phyloP scores from a whole-genome alignment of 2,113 vertebrate genomes.

The Corydoras maculifer region DNA sequence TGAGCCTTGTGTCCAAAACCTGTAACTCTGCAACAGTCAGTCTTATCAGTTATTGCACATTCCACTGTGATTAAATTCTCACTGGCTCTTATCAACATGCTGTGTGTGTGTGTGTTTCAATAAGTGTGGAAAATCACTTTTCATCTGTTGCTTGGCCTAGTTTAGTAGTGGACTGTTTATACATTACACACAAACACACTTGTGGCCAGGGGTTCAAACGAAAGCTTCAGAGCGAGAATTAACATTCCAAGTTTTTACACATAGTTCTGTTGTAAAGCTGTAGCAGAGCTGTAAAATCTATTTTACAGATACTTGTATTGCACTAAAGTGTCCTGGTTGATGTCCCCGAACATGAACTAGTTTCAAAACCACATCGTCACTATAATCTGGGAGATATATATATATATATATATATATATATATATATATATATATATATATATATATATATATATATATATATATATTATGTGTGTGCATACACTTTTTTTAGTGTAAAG shows the following conservation, averaged over 20 bases:
- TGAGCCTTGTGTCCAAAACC: constrained; percentile 7
- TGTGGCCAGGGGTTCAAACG: constrained; percentile 10
- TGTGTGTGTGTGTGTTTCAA: constrained; percentile 1
- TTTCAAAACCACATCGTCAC: too few species aligned
- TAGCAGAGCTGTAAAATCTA: not conserved
- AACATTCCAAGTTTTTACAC: not conserved
- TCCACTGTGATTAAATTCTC: constrained; percentile 23
- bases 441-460: too few species aligned
- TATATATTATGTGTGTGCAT: not conserved
- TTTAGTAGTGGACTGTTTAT: constrained; percentile 13
- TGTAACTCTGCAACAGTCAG: constrained; percentile 14
- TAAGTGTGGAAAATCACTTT: constrained; percentile 13
- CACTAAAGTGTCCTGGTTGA: too few species aligned
- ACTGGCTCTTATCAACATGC: constrained; percentile 19
- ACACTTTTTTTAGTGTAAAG: not conserved
- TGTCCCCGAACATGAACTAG: too few species aligned
- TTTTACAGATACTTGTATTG: not conserved
- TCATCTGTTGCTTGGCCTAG: constrained; percentile 17
- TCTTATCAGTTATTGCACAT: constrained; percentile 31
- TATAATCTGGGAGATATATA: too few species aligned
- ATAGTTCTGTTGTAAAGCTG: not conserved
- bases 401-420: not conserved
- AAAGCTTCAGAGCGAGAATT: not conserved
- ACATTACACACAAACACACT: constrained; percentile 3
- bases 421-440: not conserved